Percentiles rank a stretch among this genome's conserved stretches.
Conservation (phyloP, 2,888 invertebrate species). For the Halocaridina rubra region DNA sequence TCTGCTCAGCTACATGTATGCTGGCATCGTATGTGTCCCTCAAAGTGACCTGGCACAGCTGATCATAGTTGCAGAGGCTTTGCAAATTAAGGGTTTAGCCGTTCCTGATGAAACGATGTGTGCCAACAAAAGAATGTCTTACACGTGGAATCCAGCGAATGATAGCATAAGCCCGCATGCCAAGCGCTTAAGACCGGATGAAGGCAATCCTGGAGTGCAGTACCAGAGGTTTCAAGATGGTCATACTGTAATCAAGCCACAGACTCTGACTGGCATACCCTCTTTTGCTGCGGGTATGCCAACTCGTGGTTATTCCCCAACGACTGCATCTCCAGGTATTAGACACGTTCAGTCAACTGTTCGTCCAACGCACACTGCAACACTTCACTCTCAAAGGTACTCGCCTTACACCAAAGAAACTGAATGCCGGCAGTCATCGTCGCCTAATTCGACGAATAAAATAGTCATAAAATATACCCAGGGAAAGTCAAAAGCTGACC, state of each 20-base stretch:
- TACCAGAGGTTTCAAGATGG: neutral
- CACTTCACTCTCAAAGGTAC: too few species aligned
- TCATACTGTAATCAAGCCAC: neutral
- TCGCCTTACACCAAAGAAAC: neutral
- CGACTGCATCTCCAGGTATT: neutral
- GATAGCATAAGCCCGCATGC: slow-evolving; percentile 40
- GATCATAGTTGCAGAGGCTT: slow-evolving; percentile 56
- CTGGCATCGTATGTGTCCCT: slow-evolving; percentile 58
- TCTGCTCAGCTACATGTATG: slow-evolving; percentile 60
- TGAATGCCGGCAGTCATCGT: neutral
- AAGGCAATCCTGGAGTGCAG: slow-evolving; percentile 18
- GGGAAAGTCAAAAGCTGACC: neutral
- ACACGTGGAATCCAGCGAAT: slow-evolving; percentile 38
- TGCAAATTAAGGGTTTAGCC: slow-evolving; percentile 58
- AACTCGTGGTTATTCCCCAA: neutral
- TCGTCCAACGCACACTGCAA: neutral
- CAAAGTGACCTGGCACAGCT: slow-evolving; percentile 56
- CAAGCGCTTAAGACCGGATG: slow-evolving; percentile 35
- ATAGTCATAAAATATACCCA: neutral
- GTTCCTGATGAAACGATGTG: slow-evolving; percentile 55
- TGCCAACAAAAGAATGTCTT: slow-evolving; percentile 25
- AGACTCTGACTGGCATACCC: neutral
- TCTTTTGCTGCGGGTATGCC: neutral
- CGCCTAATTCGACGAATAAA: neutral
- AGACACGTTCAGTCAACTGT: neutral